These are phyloP conservation scores for Himalopsyche phryganea DNA, from an alignment of 1,140 invertebrate genomes.

Conservation along the genomic window DNA sequence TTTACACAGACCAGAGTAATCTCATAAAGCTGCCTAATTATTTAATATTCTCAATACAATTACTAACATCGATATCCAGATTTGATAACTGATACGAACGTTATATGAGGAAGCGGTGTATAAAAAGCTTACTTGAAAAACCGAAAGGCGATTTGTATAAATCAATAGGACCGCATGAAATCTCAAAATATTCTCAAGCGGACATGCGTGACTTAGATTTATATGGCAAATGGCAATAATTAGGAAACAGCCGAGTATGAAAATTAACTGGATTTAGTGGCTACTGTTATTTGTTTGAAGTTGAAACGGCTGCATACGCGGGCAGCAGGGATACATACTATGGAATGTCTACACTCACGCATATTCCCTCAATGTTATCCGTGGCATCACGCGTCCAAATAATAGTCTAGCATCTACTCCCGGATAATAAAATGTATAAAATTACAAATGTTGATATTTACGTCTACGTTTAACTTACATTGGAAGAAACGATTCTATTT, in stretches of 20 bases:
- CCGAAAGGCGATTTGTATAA: background rate
- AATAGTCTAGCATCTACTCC: conserved; percentile 34
- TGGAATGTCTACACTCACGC: conserved; percentile 35
- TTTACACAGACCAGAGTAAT: conserved; percentile 24
- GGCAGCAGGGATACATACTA: conserved; percentile 25
- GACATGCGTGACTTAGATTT: conserved; percentile 33
- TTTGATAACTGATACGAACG: conserved; percentile 11
- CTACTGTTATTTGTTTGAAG: conserved; percentile 10
- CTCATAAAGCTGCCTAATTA: conserved; percentile 31
- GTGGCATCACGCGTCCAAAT: conserved; percentile 28
- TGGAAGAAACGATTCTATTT: conserved; percentile 31
- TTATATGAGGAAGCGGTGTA: conserved; percentile 12
- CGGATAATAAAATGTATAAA: conserved; percentile 34
- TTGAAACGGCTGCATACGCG: conserved; percentile 1
- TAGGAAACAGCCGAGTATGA: conserved; percentile 25
- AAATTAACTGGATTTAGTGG: conserved; percentile 14
- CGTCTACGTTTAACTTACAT: conserved; percentile 32
- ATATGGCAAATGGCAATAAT: conserved; percentile 33
- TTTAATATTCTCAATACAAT: conserved; percentile 8
- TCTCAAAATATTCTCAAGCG: conserved; percentile 14
- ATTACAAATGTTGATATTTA: conserved; percentile 36
- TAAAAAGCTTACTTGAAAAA: conserved; percentile 20
- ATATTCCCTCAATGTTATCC: conserved; percentile 30
- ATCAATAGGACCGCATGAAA: background rate
- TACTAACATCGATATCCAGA: conserved; percentile 18